Conservation (phyloP, 2,113 vertebrate genomes). For the Trematocara unimaculatum region DNA sequence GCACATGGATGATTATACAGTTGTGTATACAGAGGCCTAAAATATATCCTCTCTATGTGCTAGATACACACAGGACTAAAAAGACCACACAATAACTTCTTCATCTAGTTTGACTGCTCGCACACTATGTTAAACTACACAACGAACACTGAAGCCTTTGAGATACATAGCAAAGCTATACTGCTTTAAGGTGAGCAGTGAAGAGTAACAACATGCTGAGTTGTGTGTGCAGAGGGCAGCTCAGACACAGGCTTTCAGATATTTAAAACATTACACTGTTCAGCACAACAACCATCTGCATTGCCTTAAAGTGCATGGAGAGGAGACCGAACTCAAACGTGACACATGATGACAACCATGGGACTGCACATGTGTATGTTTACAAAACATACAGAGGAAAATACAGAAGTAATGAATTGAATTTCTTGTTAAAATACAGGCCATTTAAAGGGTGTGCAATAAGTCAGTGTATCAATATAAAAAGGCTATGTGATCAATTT, state of each 20-base stretch:
- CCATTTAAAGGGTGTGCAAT: background rate
- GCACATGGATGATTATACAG: background rate
- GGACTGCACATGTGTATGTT: background rate
- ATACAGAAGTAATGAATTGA: background rate
- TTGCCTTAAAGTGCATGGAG: constrained; percentile 70
- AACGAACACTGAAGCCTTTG: background rate
- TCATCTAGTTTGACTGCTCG: background rate
- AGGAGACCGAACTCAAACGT: constrained; percentile 23
- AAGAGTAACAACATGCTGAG: background rate
- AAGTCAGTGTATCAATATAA: background rate
- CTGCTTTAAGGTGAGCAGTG: background rate
- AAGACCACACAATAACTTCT: background rate
- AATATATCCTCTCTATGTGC: background rate
- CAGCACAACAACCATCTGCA: constrained; percentile 57
- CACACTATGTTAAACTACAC: background rate
- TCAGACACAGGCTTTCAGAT: background rate
- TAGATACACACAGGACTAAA: background rate
- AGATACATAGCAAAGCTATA: background rate
- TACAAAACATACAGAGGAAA: background rate
- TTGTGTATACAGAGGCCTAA: background rate
- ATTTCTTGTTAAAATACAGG: background rate
- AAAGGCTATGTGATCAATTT: background rate
- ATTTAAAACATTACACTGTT: background rate
- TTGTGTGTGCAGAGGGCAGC: background rate
- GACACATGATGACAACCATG: background rate